Percentiles rank a stretch among this genome's conserved stretches.
phyloP scores from a whole-genome alignment of 2,113 vertebrate genomes.

The Saguinus midas region DNA sequence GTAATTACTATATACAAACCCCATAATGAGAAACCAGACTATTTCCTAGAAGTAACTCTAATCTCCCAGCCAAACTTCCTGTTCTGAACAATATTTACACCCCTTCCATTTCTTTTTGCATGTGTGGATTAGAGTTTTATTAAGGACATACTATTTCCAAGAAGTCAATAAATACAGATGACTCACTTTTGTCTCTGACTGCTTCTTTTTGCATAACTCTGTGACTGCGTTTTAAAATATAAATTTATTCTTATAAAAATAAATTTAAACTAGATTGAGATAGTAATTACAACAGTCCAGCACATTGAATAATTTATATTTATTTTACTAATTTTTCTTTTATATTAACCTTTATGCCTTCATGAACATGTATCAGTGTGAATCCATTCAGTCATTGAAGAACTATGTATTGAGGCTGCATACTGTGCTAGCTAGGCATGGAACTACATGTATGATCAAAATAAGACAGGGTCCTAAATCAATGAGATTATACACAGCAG shows the following conservation, averaged over 20 bases:
- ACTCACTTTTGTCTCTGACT: background rate
- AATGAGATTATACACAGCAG: background rate
- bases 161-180: background rate
- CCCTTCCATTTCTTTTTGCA: background rate
- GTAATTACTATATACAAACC: background rate
- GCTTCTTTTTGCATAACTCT: background rate
- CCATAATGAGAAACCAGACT: background rate
- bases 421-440: background rate
- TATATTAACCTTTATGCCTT: background rate
- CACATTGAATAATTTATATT: background rate
- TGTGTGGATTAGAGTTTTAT: background rate
- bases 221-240: background rate
- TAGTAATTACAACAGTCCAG: background rate
- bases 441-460: background rate
- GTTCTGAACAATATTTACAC: background rate
- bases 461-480: background rate
- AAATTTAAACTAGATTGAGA: background rate
- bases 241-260: conserved; percentile 38
- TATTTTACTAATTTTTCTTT: background rate
- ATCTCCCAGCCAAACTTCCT: background rate
- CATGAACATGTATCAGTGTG: background rate
- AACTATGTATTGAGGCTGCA: background rate
- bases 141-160: background rate
- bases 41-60: background rate
- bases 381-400: background rate